Base-by-base conservation (phyloP, 2,888 invertebrate genomes). In the Trilocha varians region DNA sequence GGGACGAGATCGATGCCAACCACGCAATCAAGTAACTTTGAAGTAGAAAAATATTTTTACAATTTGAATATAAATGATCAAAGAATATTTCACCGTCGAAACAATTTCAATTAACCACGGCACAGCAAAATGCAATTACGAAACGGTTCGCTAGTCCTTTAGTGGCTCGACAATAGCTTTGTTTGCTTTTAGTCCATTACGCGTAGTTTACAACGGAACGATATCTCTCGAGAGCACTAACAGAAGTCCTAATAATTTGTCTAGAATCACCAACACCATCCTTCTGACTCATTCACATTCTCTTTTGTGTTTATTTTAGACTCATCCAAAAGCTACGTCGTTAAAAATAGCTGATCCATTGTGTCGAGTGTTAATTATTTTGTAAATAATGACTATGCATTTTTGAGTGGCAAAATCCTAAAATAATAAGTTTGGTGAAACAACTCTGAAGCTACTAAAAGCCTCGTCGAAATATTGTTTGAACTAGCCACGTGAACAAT, bases 231-330 rank as follows among this genome's bases (percentile, higher is more conserved):
- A 58, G 65, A 57, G 52, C 50, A 50, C 57, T 51, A 56, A 61
- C 59, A 55, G 58, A 55, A 62, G 59, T 58, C 61, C 62, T 63
- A 67, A 65, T 67, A 65, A 65, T 59, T 66, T 63, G 52, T 58
- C 57, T 57, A 47, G 51, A 57, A 57, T 57, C 51, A 54, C 55
- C 59, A 38, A 38, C 11, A 14, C 9, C 9, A 16, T 25, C 18
- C 14, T 5, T 15, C n/a, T n/a, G n/a, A n/a, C n/a, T n/a, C n/a
- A n/a, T n/a, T n/a, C n/a, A n/a, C n/a, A n/a, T n/a, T n/a, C n/a
- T n/a, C n/a, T n/a, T n/a, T n/a, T n/a, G n/a, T n/a, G n/a, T n/a
- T n/a, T n/a, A n/a, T n/a, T n/a, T n/a, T n/a, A n/a, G n/a, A n/a
- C n/a, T n/a, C n/a, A n/a, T n/a, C n/a, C n/a, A n/a, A n/a, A n/a